Base-by-base conservation (phyloP, 2,797 vertebrate species). In the Hippopotamyrus pictus region DNA sequence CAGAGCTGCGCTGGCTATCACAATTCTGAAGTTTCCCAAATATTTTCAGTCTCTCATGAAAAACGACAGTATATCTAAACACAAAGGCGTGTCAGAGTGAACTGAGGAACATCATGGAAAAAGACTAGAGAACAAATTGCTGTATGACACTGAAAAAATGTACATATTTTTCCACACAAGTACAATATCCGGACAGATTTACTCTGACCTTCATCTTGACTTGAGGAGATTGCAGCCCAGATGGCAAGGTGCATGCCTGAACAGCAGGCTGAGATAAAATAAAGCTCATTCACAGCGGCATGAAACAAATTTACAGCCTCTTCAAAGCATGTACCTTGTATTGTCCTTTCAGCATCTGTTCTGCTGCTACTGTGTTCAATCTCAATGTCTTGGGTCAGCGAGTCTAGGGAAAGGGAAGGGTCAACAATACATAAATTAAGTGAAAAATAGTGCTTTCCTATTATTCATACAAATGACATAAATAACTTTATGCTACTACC, bases 181-280 rank as follows among this genome's bases (percentile, higher is more conserved):
- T 25, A 48, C 82, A 25, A 51, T 76, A 25, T 85, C 41, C 44
- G 25, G 50, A 51, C 82, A 51, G n/a, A 82, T 82, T 51, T 86
- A 97, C 96, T 97, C 97, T 98, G 97, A 98, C 98, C 98, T 97
- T 97, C 96, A 88, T 91, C 94, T 94, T 96, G 96, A 97, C 96
- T 96, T 97, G 96, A 95, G 96, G 96, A 97, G 97, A 97, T 97
- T 96, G 97, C 96, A 96, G 97, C 97, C 98, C 98, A 99, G 98
- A 99, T 99, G 98, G 98, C 96, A 96, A 96, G 96, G 96, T 98
- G 97, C 96, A 97, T 97, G 97, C 97, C 97, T 97, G 97, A 98
- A 97, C 98, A 98, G 97, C 97, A 96, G 96, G 96, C 97, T 96
- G 96, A 97, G 97, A 95, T 96, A 95, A 97, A 97, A 96, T 97